phyloP scores from a whole-genome alignment of 2,797 vertebrate genomes.

The Bovichtus variegatus region DNA sequence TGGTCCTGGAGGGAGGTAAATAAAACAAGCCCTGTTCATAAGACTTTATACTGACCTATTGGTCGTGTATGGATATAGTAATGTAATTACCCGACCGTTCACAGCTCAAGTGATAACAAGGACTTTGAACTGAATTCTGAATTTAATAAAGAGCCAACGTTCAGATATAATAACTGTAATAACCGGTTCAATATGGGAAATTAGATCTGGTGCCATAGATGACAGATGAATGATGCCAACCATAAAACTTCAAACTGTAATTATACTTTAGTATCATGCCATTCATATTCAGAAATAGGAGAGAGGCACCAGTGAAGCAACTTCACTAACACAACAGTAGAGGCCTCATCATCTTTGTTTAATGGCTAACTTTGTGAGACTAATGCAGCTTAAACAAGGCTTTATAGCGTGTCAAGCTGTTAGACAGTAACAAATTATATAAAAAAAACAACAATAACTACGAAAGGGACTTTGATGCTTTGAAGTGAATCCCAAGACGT shows the following conservation, averaged over 20 bases:
- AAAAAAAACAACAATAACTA: not conserved
- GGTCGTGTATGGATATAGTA: not conserved
- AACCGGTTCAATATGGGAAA: not conserved
- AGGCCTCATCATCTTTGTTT: not conserved
- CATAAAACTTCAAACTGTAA: not conserved
- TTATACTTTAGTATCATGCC: not conserved
- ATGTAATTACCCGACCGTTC: not conserved
- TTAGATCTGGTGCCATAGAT: not conserved
- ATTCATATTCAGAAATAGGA: not conserved
- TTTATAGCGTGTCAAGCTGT: not conserved
- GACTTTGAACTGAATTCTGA: not conserved
- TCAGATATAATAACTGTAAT: not conserved
- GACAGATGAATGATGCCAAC: not conserved
- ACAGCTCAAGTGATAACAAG: not conserved
- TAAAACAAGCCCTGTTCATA: not conserved
- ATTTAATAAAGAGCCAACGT: not conserved
- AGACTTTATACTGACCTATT: not conserved
- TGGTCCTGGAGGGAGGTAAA: not conserved
- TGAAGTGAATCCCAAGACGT: not conserved
- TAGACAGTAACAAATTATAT: not conserved
- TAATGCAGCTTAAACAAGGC: not conserved
- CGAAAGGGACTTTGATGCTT: not conserved
- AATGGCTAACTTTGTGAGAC: not conserved
- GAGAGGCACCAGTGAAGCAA: not conserved
- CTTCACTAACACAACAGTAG: not conserved